Base-by-base conservation (phyloP, 1,140 invertebrate genomes). In the Lasioglossum baleicum region DNA sequence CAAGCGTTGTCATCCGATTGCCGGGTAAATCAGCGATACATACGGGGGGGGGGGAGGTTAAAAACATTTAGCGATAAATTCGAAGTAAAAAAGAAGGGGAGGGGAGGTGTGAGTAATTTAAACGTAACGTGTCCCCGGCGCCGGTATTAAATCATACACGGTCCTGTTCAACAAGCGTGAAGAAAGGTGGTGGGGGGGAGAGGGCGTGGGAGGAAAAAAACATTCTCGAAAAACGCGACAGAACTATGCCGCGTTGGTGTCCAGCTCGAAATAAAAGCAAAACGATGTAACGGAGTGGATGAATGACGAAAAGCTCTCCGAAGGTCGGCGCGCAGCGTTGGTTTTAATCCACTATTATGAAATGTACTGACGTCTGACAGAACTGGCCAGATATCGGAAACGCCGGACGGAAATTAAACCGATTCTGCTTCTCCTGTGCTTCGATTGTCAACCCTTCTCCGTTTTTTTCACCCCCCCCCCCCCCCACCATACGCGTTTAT, bases 401-500 rank as follows among this genome's bases (percentile, higher is more conserved):
- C 80, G 84, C 53, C 78, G 80, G 83, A 86, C 87, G 87, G 87
- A 88, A 88, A 88, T 88, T 88, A 88, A 88, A 88, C 71, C 84
- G 86, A 83, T 87, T 83, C 80, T 73, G 69, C 31, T 74, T 26
- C 71, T 61, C 77, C 64, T 80, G 42, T 75, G 51, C 63, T 75
- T 80, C 53, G 63, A 75, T 80, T 74, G 26, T 63, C 26, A 53
- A 56, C 40, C 73, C 73, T 53, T 69, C 77, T 75, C 72, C 64
- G 64, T 58, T 75, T 15, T 8, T 40, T 6, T 17, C 3, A 15
- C 13, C 2, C 13, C 15, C 17, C 13, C 17, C 11, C 13, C 51
- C 51, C 51, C n/a, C n/a, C 2, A 17, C 17, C 15, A 13, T 53
- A 13, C 0, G 13, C 13, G 0, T 15, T 40, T 10, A 58, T 11